These are phyloP conservation scores for Helicoverpa assulta DNA, from an alignment of 2,888 invertebrate genomes.

Conservation along the genomic window DNA sequence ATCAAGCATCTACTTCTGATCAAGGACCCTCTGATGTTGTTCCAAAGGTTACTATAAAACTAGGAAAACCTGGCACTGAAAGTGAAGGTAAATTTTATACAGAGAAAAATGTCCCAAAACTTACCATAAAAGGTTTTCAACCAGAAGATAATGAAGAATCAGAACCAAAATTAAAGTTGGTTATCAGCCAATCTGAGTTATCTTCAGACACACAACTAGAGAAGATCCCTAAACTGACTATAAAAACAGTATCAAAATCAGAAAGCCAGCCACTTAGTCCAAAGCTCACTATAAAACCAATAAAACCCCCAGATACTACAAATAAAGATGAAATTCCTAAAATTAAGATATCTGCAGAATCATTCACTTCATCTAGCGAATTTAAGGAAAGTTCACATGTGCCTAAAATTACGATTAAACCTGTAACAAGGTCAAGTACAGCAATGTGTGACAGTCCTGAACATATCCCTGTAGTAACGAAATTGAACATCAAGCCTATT, in stretches of 20 bases:
- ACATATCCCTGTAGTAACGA: conserved; percentile 83
- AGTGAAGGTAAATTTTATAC: conserved; percentile 86
- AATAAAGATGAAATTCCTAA: conserved; percentile 76
- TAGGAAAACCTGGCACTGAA: conserved; percentile 85
- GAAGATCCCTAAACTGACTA: conserved; percentile 86
- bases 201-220: conserved; percentile 73
- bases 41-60: conserved; percentile 87
- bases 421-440: conserved; percentile 76
- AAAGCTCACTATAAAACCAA: conserved; percentile 87
- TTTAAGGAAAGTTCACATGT: conserved; percentile 83
- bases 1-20: conserved; percentile 84
- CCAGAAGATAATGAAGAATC: conserved; percentile 79
- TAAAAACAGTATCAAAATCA: conserved; percentile 81
- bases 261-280: conserved; percentile 85
- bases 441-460: conserved; percentile 75
- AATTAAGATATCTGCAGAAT: conserved; percentile 76
- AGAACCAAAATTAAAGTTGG: conserved; percentile 81
- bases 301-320: conserved; percentile 78
- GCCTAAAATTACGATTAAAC: conserved; percentile 91
- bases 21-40: conserved; percentile 80
- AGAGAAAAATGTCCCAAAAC: conserved; percentile 84
- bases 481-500: conserved; percentile 86
- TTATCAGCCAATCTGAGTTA: conserved; percentile 80
- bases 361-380: conserved; percentile 71
- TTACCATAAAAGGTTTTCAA: conserved; percentile 84